A percentile compares a stretch with the other conserved stretches of the same genome.
phyloP scores from a whole-genome alignment of 2,888 invertebrate species.

The Cryptus viduatorius region DNA sequence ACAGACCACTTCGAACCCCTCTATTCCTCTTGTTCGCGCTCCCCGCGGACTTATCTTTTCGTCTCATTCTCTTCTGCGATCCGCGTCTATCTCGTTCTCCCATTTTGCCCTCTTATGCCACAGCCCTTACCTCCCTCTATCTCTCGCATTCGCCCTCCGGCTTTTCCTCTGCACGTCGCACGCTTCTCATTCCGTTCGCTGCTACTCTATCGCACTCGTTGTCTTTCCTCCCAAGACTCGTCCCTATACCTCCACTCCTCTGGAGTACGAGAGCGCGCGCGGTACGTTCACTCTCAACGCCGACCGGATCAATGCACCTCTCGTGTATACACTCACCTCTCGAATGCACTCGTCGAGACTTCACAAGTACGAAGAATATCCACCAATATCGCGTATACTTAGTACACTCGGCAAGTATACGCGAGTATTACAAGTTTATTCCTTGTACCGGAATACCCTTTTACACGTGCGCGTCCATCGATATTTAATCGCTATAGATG shows the following conservation, averaged over 20 bases:
- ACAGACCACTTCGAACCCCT: slow-evolving; percentile 72
- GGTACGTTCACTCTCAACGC: slow-evolving; percentile 45
- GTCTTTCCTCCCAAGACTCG: slow-evolving; percentile 34
- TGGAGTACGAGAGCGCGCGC: no score
- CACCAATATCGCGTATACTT: slow-evolving; percentile 23
- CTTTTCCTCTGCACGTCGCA: not conserved
- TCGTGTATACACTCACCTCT: slow-evolving; percentile 63
- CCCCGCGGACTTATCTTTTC: slow-evolving; percentile 32
- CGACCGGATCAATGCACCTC: slow-evolving; percentile 74
- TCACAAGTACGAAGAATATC: slow-evolving; percentile 17
- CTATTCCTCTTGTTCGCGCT: slow-evolving; percentile 48
- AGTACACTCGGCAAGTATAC: not conserved
- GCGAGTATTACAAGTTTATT: not conserved
- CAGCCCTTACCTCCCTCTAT: slow-evolving; percentile 17
- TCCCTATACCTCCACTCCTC: slow-evolving; percentile 44
- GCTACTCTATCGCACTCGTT: slow-evolving; percentile 8
- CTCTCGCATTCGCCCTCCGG: slow-evolving; percentile 38
- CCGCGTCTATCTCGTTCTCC: slow-evolving; percentile 17
- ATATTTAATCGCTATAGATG: no score
- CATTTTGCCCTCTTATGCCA: slow-evolving; percentile 43
- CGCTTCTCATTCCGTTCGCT: slow-evolving; percentile 8
- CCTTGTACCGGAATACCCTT: not conserved
- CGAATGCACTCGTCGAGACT: slow-evolving; percentile 26
- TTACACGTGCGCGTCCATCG: no score
- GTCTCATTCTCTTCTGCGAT: slow-evolving; percentile 34